These are phyloP conservation scores for Heterotilapia buettikoferi DNA, from an alignment of 2,113 vertebrate genomes.

Conservation along the genomic window DNA sequence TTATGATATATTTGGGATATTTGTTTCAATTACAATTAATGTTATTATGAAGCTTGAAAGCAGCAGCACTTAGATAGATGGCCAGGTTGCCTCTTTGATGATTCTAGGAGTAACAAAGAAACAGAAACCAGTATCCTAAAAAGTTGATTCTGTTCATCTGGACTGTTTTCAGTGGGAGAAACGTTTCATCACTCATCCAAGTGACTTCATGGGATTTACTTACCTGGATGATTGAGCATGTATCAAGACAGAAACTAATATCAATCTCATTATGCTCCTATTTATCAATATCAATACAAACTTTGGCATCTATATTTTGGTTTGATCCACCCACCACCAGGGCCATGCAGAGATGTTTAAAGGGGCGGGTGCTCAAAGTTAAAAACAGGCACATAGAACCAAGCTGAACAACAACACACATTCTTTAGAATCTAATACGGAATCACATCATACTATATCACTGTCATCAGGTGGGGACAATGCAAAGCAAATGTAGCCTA, in stretches of 20 bases:
- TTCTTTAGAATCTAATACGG: no score
- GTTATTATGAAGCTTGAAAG: neutral
- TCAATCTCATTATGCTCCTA: neutral
- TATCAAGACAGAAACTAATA: neutral
- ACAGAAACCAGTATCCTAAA: neutral
- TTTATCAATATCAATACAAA: neutral
- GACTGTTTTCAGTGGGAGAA: neutral
- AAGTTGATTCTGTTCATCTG: no score
- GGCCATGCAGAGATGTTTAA: no score
- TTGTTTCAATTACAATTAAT: neutral
- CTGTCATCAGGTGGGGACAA: no score
- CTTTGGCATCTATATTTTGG: neutral
- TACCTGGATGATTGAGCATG: neutral
- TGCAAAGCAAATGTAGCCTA: no score
- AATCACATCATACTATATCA: no score
- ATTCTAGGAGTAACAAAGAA: neutral
- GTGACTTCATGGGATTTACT: neutral
- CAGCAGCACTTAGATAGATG: neutral
- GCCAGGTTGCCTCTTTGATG: neutral
- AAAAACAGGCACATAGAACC: no score
- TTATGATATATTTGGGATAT: neutral
- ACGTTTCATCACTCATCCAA: accelerated
- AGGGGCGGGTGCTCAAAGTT: no score
- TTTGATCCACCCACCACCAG: accelerated
- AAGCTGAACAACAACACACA: no score